phyloP scores from a whole-genome alignment of 2,113 vertebrate genomes.

The Andinoacara biseriatus region DNA sequence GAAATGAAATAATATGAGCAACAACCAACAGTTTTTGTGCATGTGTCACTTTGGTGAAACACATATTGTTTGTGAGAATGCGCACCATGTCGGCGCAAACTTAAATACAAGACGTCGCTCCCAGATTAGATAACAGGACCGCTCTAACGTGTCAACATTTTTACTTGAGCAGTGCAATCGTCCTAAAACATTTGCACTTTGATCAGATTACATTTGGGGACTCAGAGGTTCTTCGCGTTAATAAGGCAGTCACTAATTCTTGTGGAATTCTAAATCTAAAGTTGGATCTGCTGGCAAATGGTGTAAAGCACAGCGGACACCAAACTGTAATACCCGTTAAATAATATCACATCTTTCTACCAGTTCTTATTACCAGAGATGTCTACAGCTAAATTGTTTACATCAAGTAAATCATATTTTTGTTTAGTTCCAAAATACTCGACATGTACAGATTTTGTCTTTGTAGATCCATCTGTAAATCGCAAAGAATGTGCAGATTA shows the following conservation, averaged over 20 bases:
- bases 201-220: background rate
- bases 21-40: background rate
- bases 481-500: no score
- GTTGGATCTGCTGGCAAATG: background rate
- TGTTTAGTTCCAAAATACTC: no score
- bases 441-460: no score
- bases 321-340: background rate
- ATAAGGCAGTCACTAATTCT: background rate
- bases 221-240: background rate
- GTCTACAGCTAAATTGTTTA: no score
- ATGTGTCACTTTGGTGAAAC: background rate
- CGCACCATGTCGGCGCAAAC: background rate
- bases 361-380: background rate
- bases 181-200: background rate
- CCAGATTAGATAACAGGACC: constrained; percentile 2
- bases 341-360: background rate
- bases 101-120: background rate
- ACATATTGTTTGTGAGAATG: background rate
- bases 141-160: background rate
- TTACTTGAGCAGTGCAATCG: background rate
- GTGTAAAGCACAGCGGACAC: background rate
- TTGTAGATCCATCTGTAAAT: no score
- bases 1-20: background rate
- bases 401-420: no score
- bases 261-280: background rate